These are phyloP conservation scores for Proteles cristata DNA, from an alignment of 2,113 vertebrate species.

Conservation along the genomic window DNA sequence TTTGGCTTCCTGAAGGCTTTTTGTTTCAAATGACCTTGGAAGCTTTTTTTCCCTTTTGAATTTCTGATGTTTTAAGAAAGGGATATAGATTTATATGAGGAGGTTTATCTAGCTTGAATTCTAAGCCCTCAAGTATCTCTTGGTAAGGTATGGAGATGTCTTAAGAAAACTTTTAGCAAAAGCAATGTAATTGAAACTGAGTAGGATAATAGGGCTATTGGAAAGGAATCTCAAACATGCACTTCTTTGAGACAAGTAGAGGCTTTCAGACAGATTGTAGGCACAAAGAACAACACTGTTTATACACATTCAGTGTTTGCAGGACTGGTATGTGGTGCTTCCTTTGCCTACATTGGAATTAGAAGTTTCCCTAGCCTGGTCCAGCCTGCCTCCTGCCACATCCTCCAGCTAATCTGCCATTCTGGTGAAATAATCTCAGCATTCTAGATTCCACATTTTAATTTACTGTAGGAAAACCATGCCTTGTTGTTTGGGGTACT, in stretches of 20 bases:
- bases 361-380: background rate
- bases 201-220: background rate
- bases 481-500: background rate
- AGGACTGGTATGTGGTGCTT: background rate
- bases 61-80: background rate
- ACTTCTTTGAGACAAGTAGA: background rate
- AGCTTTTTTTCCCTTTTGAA: background rate
- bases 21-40: background rate
- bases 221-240: slow-evolving; percentile 9
- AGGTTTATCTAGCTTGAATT: background rate
- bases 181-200: background rate
- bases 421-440: background rate
- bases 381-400: background rate
- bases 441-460: background rate
- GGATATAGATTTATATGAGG: background rate
- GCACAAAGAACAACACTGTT: background rate
- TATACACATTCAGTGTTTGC: background rate
- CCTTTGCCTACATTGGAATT: background rate
- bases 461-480: background rate
- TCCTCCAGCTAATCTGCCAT: background rate
- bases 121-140: slow-evolving; percentile 34
- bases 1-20: background rate
- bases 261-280: slow-evolving; percentile 1
- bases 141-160: background rate
- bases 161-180: background rate